Conservation (phyloP, 2,113 vertebrate genomes). For the Centropristis striata region DNA sequence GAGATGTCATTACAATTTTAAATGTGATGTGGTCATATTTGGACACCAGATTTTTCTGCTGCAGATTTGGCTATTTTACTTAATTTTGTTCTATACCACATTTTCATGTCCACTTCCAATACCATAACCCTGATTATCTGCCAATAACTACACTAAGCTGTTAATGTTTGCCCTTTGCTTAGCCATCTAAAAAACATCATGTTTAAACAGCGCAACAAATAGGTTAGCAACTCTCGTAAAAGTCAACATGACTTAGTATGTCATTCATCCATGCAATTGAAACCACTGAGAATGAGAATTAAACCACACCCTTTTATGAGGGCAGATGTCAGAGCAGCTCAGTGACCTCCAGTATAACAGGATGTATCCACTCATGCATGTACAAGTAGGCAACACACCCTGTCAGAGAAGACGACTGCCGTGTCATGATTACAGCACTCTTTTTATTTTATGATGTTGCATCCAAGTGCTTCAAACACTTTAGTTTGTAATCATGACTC, state of each 20-base stretch:
- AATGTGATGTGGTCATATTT: background rate
- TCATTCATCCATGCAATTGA: no score
- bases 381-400: background rate
- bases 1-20: background rate
- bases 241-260: no score
- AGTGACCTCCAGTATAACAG: background rate
- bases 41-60: background rate
- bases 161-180: no score
- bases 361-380: background rate
- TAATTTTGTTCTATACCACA: no score
- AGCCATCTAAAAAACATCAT: no score
- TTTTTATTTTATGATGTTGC: background rate
- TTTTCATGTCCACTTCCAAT: no score
- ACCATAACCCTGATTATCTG: no score
- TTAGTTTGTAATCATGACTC: background rate
- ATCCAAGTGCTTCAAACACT: background rate
- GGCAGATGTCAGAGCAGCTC: background rate
- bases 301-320: background rate
- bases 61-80: background rate
- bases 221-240: no score
- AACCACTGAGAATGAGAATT: background rate
- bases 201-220: no score
- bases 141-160: no score
- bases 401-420: background rate
- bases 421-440: conserved; percentile 43